These are phyloP conservation scores for Prenolepis imparis DNA, from an alignment of 2,888 invertebrate species.

Conservation along the genomic window DNA sequence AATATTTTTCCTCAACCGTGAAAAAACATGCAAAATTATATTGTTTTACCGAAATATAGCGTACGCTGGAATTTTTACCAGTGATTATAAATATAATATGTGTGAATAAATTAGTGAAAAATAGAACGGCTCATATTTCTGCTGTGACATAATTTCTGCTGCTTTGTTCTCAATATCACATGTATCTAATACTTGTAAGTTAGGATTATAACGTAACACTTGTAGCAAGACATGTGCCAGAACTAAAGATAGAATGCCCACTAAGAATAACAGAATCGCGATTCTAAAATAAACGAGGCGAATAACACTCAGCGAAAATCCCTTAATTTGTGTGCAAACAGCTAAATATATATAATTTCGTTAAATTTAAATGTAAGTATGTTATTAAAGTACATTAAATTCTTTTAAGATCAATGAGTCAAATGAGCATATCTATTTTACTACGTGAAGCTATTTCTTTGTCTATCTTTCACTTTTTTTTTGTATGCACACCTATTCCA, in stretches of 20 bases:
- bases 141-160: constrained; percentile 54
- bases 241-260: constrained; percentile 68
- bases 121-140: constrained; percentile 40
- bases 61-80: constrained; percentile 11
- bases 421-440: background rate
- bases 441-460: constrained; percentile 3
- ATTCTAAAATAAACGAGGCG: constrained; percentile 63
- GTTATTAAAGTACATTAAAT: background rate
- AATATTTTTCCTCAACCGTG: constrained; percentile 39
- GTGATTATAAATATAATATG: constrained; percentile 5
- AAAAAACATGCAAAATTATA: constrained; percentile 26
- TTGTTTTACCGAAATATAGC: constrained; percentile 27
- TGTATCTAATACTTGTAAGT: constrained; percentile 43
- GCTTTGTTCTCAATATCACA: constrained; percentile 59
- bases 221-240: constrained; percentile 62
- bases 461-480: constrained; percentile 28
- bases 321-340: constrained; percentile 11
- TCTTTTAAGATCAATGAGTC: background rate
- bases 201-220: constrained; percentile 67
- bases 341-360: background rate
- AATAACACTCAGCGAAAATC: constrained; percentile 65
- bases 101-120: constrained; percentile 22
- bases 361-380: constrained; percentile 15
- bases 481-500: background rate
- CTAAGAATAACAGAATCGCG: constrained; percentile 74